Conservation (phyloP, 2,888 invertebrate species). For the Nebria salina region DNA sequence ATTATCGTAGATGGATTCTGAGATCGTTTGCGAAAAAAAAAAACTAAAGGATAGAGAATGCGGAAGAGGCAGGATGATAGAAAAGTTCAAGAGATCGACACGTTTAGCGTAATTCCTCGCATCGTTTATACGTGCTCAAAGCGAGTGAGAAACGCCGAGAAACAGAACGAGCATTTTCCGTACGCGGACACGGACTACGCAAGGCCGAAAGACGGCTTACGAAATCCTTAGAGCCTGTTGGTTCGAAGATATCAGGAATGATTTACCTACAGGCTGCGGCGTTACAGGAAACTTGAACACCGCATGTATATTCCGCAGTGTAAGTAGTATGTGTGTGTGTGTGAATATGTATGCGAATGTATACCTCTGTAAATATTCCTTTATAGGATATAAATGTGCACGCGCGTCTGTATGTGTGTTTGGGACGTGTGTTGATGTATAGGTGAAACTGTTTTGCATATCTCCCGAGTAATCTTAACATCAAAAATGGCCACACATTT, state of each 20-base stretch:
- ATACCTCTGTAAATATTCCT: too few species aligned
- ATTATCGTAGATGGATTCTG: not conserved
- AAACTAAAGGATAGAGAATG: not conserved
- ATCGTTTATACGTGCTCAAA: not conserved
- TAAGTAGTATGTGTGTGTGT: not conserved
- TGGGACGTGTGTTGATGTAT: not conserved
- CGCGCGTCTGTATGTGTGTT: not conserved
- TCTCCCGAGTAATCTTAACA: slow-evolving; percentile 18
- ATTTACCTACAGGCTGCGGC: slow-evolving; percentile 15
- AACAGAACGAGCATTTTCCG: not conserved
- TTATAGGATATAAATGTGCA: not conserved
- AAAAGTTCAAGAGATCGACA: not conserved
- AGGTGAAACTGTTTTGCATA: slow-evolving; percentile 19
- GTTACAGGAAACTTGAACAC: not conserved
- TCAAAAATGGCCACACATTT: slow-evolving; percentile 22
- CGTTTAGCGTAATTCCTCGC: not conserved
- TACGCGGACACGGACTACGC: not conserved
- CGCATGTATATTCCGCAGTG: not conserved
- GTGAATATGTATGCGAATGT: not conserved
- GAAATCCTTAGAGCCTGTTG: not conserved
- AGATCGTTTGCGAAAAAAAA: not conserved
- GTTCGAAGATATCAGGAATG: slow-evolving; percentile 18
- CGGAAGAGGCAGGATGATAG: not conserved
- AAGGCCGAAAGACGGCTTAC: not conserved
- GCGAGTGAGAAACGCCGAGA: not conserved